Base-by-base conservation (phyloP, 2,113 vertebrate species). In the Mandrillus leucophaeus region DNA sequence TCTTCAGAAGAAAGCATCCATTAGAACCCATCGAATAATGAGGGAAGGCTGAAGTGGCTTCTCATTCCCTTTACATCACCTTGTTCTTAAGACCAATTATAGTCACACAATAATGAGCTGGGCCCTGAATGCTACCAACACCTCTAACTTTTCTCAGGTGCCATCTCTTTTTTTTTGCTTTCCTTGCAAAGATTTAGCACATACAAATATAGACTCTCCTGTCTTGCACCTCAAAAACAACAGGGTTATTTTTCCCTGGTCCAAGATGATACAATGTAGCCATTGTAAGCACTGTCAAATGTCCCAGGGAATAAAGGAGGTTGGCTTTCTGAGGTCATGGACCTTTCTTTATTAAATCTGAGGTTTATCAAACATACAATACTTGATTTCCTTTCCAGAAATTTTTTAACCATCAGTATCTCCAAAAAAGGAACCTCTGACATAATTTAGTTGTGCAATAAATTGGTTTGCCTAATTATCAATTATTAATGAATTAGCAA, bases 401-500 rank as follows among this genome's bases (percentile, higher is more conserved):
- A 45, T 27, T 1, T 57, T 96, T 81, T 11, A 87, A 79, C 25
- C 14, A 12, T 32, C 14, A 18, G 25, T 78, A 79, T 78, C 43
- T 64, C 43, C 66, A 96, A 6, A 64, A 68, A 94, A 93, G 48
- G 52, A 38, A 68, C 72, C 86, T 27, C 30, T 23, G 68, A 75
- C 81, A 85, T 83, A 75, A 95, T 93, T 78, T 68, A 68, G 22
- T 52, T 91, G 59, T 27, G 12, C 13, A 92, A 59, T 75, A 88
- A 88, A 94, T 52, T 35, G n/a, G 48, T 66, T 85, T 86, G 72
- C 30, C 70, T 93, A 83, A 95, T 94, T 91, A 90, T 88, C 73
- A 91, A 88, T 97, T 91, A 91, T 59, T 98, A 95, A 90, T 91
- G n/a, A 95, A 92, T 84, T 76, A 80, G 25, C 75, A 96, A 93